Base-by-base conservation (phyloP, 2,797 vertebrate genomes). In the Glossophaga mutica region DNA sequence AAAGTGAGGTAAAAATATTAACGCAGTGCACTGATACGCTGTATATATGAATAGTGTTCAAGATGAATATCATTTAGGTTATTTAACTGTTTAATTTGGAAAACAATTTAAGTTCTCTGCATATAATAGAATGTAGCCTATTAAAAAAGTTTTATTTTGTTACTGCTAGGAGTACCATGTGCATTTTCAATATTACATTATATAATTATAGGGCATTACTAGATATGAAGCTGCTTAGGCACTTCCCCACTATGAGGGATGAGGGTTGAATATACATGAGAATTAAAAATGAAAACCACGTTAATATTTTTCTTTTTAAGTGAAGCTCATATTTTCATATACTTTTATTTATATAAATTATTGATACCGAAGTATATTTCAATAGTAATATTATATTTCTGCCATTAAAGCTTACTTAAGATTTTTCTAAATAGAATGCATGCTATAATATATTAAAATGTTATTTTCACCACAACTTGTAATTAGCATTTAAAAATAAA, bases 251-350 rank as follows among this genome's bases (percentile, higher is more conserved):
- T 78, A 8, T 70, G 39, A 5, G 6, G 14, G 4, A 68, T 87
- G 22, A 78, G 12, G 1, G 18, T 68, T 12, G 26, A 2, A 18
- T 46, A 62, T 18, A 88, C 65, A 55, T 67, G 24, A 88, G 1
- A 90, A 96, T 34, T 94, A 71, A 87, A 14, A 59, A 55, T 32
- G 26, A 91, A 96, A 91, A 71, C 2, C 12, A 79, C 14, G 59
- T 87, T 76, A 90, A 91, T 85, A 73, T 87, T 77, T 86, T 98
- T 94, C 92, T 96, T 94, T 96, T 14, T 68, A 96, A 96, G 4
- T 37, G 6, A 0, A 59, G 19, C 3, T 81, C 6, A 68, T 67
- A 91, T 87, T 96, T 95, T 70, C 39, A 85, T 67, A 5, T 71
- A 44, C 0, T 85, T 94, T 57, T 86, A 90, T 90, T 96, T 95